Evolutionary conservation across 2,113 vertebrate genomes (phyloP).

Genomic region (Willisornis vidua): DNA sequence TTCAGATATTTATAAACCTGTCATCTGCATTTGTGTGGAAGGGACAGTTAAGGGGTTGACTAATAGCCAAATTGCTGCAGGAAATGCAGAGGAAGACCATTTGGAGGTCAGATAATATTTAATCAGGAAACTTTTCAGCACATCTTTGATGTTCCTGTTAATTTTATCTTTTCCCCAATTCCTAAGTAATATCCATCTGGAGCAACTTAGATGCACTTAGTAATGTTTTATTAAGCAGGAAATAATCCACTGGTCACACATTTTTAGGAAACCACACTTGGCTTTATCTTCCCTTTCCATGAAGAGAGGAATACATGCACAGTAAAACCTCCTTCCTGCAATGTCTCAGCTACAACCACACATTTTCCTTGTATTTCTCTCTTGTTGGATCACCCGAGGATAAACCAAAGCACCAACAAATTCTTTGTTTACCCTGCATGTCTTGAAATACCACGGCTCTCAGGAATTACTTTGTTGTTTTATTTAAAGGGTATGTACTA

Average conservation of each 20-base stretch:
- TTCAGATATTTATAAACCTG: constrained; percentile 55
- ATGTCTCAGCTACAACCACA: background rate
- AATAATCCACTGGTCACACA: constrained; percentile 27
- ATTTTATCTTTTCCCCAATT: constrained; percentile 15
- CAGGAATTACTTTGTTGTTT: constrained; percentile 60
- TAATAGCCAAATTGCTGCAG: constrained; percentile 32
- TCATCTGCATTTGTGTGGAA: constrained; percentile 38
- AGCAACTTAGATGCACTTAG: constrained; percentile 9
- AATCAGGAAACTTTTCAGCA: constrained; percentile 48
- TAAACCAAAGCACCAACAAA: constrained; percentile 34
- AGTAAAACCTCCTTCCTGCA: background rate
- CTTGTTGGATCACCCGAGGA: background rate
- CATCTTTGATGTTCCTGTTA: constrained; percentile 30
- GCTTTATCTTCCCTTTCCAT: background rate
- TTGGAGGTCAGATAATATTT: constrained; percentile 35
- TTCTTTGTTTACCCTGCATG: constrained; percentile 46
- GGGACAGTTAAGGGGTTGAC: background rate
- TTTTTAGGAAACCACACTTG: constrained; percentile 35
- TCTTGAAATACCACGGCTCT: constrained; percentile 59
- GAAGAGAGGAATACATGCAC: background rate
- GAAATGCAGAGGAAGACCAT: constrained; percentile 40
- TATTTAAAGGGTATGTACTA: constrained; percentile 51
- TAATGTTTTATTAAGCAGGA: constrained; percentile 39
- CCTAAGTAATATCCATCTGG: constrained; percentile 51
- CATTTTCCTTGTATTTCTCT: background rate